Evolutionary conservation across 2,888 invertebrate genomes (phyloP), one percentile per base, ranked within the genome.

Genomic region (Hydrotaea cyrtoneurina): DNA sequence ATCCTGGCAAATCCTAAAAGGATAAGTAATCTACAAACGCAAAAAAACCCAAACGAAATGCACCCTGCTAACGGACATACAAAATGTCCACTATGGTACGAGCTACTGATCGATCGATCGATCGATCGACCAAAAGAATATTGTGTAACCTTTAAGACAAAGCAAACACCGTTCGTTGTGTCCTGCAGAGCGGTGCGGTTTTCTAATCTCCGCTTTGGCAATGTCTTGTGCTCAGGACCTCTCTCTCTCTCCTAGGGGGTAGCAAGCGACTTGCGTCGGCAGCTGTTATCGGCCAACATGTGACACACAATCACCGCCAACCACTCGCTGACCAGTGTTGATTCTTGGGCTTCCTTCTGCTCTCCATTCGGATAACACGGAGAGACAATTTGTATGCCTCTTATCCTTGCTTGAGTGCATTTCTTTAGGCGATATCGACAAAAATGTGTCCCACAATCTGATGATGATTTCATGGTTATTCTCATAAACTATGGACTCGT

Each of bases 381-480:
- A 31, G 7, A 8, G 1, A 39, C 3, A 59, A 80, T 81, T 72
- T 78, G n/a, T 64, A 75, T 75, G 80, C 80, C 19, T 80, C 80
- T 86, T 86, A 78, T 76, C 55, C 80, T 59, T 83, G 82, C 82
- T 84, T 86, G 80, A 86, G 66, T 80, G 86, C 78, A 80, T 80
- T 74, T 82, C 59, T 79, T 80, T 78, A 13, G 75, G 62, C 11
- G 13, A 8, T 39, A 10, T 1, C 1, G 39, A 39, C 7, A 13
- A 11, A 59, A 59, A 59, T 39, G 21, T 84, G 80, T 80, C 83
- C 15, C 55, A 83, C 79, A 79, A 59, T 59, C 11, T 74, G 73
- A 39, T 11, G 31, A 69, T 17, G 31, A 80, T 84, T 84, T 78
- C 80, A 80, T 72, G 84, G 71, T 57, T 36, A 76, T 78, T 72